Evolutionary conservation across 1,140 invertebrate genomes (phyloP).

Genomic region (Drosophila neocordata): DNA sequence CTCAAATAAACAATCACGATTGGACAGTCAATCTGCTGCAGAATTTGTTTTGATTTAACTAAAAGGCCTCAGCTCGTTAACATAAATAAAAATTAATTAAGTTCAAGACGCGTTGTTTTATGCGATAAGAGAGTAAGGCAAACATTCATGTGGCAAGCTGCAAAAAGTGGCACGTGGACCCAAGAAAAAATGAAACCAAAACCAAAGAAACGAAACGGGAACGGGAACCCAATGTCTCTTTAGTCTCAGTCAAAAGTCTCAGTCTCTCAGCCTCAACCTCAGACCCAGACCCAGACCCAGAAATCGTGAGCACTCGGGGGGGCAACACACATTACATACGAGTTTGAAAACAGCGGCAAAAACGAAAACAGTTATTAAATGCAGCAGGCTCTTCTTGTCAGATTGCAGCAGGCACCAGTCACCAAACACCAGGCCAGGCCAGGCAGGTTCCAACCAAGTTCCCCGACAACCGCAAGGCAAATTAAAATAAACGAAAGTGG

Average conservation of each 20-base stretch:
- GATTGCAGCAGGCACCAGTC: slow-evolving; percentile 69
- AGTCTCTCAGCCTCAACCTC: neutral
- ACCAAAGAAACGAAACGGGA: slow-evolving; percentile 16
- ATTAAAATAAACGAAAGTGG: slow-evolving; percentile 82
- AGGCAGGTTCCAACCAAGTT: slow-evolving; percentile 13
- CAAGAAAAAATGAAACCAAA: neutral
- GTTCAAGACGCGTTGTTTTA: slow-evolving; percentile 61
- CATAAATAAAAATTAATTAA: slow-evolving; percentile 80
- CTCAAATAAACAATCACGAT: slow-evolving; percentile 38
- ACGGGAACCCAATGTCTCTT: slow-evolving; percentile 25
- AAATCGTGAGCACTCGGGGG: slow-evolving; percentile 62
- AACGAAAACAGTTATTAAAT: slow-evolving; percentile 81
- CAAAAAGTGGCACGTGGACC: slow-evolving; percentile 74
- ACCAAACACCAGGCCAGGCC: slow-evolving; percentile 19
- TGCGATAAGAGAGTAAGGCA: slow-evolving; percentile 50
- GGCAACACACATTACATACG: slow-evolving; percentile 34
- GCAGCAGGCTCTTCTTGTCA: slow-evolving; percentile 71
- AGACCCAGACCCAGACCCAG: slow-evolving; percentile 28
- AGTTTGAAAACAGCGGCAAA: slow-evolving; percentile 54
- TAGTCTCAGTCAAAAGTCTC: neutral
- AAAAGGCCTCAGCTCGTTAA: slow-evolving; percentile 58
- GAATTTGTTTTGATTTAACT: slow-evolving; percentile 63
- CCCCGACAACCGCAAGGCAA: slow-evolving; percentile 62
- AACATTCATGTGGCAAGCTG: slow-evolving; percentile 67
- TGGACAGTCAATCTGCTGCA: neutral